Base-by-base conservation (phyloP, 2,113 vertebrate species). In the Garra rufa region DNA sequence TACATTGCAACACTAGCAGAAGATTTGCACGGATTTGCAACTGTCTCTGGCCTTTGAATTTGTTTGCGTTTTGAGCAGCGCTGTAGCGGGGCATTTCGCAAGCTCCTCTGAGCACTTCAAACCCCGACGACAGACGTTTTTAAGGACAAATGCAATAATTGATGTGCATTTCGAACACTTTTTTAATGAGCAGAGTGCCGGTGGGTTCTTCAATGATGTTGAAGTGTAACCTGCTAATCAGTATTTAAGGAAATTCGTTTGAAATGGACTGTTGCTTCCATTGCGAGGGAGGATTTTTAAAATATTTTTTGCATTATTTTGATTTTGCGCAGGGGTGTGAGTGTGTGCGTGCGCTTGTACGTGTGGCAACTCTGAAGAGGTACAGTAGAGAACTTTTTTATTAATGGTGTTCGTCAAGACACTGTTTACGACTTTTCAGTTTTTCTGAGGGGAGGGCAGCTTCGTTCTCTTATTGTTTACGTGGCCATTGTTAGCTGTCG, bases 201-300 rank as follows among this genome's bases (percentile, higher is more conserved):
- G 75, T 63, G 76, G 76, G 44, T 59, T 79, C 57, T 48, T 80
- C 61, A 34, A 61, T 38, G 19, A 80, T 67, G 50, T 82, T 87
- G 85, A 85, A 90, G 88, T 88, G 89, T 93, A 93, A 92, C 90
- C 90, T 93, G 92, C 89, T 93, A 93, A 93, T 94, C 92, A 94
- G 92, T 94, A 94, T 94, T 95, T 94, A 95, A 92, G 90, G 86
- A 92, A 90, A 91, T 82, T 84, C 91, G 86, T 91, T 76, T 87
- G 87, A 94, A 94, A 93, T 91, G 93, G 92, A 93, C 90, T 88
- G 86, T 86, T 82, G 89, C 92, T 94, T 94, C 91, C 89, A 91
- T 79, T 69, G 87, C 85, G 88, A 92, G 90, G 91, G 93, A 91
- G 91, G 88, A 88, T 83, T 59, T 87, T 86, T 90, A 87, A 85